A percentile compares a stretch with the other conserved stretches of the same genome.
phyloP scores from a whole-genome alignment of 2,888 invertebrate genomes.

The Drosophila tanythrix region DNA sequence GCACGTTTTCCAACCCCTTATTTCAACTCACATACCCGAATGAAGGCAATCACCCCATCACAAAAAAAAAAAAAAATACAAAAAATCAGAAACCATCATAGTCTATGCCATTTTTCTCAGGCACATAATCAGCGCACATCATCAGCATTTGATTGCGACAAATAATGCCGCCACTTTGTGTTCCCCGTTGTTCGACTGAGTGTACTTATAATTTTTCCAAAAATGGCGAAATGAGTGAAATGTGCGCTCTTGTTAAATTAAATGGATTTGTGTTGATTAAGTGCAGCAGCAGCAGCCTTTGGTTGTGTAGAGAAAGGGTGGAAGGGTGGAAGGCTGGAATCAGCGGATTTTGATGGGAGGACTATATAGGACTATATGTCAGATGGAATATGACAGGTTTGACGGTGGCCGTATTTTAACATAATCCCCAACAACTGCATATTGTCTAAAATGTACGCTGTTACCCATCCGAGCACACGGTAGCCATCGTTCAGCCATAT shows the following conservation, averaged over 20 bases:
- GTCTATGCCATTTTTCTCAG: conserved; percentile 68
- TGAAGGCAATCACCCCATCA: conserved; percentile 45
- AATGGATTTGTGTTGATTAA: conserved; percentile 82
- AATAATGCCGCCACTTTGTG: conserved; percentile 84
- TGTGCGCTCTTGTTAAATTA: conserved; percentile 72
- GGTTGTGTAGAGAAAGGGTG: conserved; percentile 18
- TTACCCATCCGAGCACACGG: conserved; percentile 31
- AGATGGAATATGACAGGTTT: conserved; percentile 17
- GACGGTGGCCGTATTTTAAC: not conserved
- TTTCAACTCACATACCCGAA: conserved; percentile 1
- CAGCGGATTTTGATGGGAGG: conserved; percentile 5
- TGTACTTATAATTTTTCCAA: conserved; percentile 17
- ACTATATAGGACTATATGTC: conserved; percentile 13
- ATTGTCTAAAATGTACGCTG: conserved; percentile 17
- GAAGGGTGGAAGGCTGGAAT: conserved; percentile 17
- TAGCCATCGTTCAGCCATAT: conserved; percentile 60
- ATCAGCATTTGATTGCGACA: conserved; percentile 84
- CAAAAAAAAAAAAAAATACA: not conserved
- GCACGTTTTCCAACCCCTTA: conserved; percentile 56
- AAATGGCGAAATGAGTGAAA: conserved; percentile 65
- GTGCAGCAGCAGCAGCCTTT: conserved; percentile 32
- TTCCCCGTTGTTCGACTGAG: conserved; percentile 55
- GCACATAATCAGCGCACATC: conserved; percentile 82
- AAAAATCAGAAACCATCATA: not conserved
- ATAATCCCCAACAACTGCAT: conserved; percentile 53